A percentile compares a stretch with the other conserved stretches of the same genome.
Conservation (phyloP, 2,797 vertebrate species). For the Harpagifer antarcticus region DNA sequence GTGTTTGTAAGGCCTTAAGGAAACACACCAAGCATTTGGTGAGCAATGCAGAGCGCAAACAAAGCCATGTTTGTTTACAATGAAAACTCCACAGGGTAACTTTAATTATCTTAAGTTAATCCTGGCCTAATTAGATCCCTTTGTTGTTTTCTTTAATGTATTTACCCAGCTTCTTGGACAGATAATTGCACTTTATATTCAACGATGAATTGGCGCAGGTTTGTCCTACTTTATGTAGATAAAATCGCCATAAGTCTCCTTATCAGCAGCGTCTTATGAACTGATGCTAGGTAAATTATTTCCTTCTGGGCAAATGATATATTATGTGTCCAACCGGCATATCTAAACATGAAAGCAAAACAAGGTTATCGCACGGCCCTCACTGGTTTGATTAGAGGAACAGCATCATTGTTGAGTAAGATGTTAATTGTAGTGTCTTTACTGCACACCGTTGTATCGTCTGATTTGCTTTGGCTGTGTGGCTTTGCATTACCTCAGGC, state of each 20-base stretch:
- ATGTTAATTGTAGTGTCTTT: constrained; percentile 76
- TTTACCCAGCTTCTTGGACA: constrained; percentile 23
- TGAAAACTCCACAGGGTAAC: constrained; percentile 28
- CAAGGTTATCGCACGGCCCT: constrained; percentile 64
- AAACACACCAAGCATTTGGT: constrained; percentile 17
- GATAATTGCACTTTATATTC: constrained; percentile 25
- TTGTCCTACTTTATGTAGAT: constrained; percentile 63
- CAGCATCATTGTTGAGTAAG: constrained; percentile 68
- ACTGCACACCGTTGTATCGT: constrained; percentile 72
- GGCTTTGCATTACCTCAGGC: constrained; percentile 81
- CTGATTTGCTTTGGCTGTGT: constrained; percentile 81
- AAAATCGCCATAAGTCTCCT: constrained; percentile 62
- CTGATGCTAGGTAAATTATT: constrained; percentile 53
- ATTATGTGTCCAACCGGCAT: constrained; percentile 49
- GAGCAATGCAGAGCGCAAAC: constrained; percentile 14
- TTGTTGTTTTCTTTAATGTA: constrained; percentile 33
- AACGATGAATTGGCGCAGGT: constrained; percentile 28
- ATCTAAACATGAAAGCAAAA: constrained; percentile 75
- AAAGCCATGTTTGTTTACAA: constrained; percentile 44
- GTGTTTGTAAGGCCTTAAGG: constrained; percentile 15
- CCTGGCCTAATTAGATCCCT: constrained; percentile 35
- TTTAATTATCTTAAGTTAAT: constrained; percentile 47
- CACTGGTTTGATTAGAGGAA: constrained; percentile 72
- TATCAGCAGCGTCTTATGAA: constrained; percentile 48
- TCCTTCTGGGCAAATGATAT: constrained; percentile 50